Base-by-base conservation (phyloP, 2,888 invertebrate species). In the Zhengitettix transpicula region DNA sequence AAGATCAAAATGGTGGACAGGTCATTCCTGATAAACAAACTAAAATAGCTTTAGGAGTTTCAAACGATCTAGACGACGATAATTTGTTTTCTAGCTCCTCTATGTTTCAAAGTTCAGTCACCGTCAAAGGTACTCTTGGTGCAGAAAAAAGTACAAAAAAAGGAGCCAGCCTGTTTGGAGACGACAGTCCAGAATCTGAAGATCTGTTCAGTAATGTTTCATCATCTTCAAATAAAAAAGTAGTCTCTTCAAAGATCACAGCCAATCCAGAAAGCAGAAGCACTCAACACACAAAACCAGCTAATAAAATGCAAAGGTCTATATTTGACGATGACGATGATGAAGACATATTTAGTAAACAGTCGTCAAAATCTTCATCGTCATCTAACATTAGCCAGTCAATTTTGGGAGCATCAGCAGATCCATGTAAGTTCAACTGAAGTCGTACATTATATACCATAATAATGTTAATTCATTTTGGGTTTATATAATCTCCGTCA, bases 261-360 rank as follows among this genome's bases (percentile, higher is more conserved):
- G 28, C 28, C 28, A 28, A 28, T 28, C 7, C 28, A 28, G 28
- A 28, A 61, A 65, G 61, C 64, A 63, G 62, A 59, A 56, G 62
- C 57, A 61, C 60, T 52, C n/a, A n/a, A 14, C 12, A 63, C 10
- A 70, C 68, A 57, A 70, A 68, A 51, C 58, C 68, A 9, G 16
- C 67, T 11, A 67, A 68, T 67, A 67, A 40, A 68, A 69, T 9
- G 72, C 71, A 63, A 65, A 64, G 40, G n/a, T 69, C 72, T 12
- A 65, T 76, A 42, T 77, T 77, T 53, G 73, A 71, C 57, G 76
- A 75, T 65, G 74, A 72, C 52, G 64, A 64, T 10, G 70, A 69
- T 64, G 74, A 72, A 64, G 73, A 73, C 63, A 73, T 74, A 62
- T 64, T 77, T 53, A 41, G 47, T 47, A 47, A 47, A n/a, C 12